Conservation (phyloP, 2,113 vertebrate genomes). For the Noturus placidus region DNA sequence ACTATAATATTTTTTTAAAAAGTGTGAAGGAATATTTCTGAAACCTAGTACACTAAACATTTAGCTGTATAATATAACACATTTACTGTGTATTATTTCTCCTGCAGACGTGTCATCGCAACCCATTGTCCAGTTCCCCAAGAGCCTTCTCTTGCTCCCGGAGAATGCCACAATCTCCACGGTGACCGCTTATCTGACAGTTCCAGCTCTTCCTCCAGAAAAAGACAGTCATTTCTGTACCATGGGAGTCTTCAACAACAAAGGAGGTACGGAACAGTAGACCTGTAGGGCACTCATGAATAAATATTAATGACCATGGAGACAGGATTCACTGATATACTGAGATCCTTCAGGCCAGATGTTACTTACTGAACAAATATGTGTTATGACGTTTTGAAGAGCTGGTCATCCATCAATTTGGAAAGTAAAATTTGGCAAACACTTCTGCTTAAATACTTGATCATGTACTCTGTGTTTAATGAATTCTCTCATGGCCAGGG, state of each 20-base stretch:
- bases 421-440: conserved; percentile 3
- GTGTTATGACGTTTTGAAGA: background rate
- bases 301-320: background rate
- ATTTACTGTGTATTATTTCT: conserved; percentile 12
- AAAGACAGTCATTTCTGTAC: conserved; percentile 81
- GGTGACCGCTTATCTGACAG: conserved; percentile 84
- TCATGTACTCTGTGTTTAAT: conserved; percentile 8
- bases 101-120: conserved; percentile 84
- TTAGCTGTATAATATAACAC: background rate
- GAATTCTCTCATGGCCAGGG: background rate
- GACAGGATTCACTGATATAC: background rate
- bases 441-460: background rate
- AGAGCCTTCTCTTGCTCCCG: conserved; percentile 78
- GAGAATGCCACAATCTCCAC: conserved; percentile 77
- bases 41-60: background rate
- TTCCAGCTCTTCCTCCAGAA: conserved; percentile 78
- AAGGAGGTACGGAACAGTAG: conserved; percentile 74
- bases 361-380: background rate
- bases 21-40: background rate
- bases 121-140: conserved; percentile 86
- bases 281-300: background rate
- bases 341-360: background rate
- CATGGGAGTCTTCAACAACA: conserved; percentile 78
- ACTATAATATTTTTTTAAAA: no score
- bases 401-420: background rate